Percentiles rank a stretch among this genome's conserved stretches.
Evolutionary conservation across 2,888 invertebrate species (phyloP).

Genomic region (Gonocerus acuteangulatus): DNA sequence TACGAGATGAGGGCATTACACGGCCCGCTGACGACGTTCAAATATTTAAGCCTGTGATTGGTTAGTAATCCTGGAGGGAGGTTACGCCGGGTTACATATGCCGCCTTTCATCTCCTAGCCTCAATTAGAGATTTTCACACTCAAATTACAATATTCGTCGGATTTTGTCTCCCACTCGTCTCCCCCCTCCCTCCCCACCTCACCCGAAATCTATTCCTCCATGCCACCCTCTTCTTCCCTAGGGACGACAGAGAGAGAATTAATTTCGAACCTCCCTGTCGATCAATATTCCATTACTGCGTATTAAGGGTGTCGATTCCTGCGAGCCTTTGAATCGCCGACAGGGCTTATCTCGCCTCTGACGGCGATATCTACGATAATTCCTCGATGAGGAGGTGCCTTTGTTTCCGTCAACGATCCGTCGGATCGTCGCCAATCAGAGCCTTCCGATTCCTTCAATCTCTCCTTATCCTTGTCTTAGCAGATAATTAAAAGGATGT

Average conservation of each 20-base stretch:
- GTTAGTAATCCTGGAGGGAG: slow-evolving; percentile 41
- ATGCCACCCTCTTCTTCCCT: background rate
- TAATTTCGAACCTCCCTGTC: slow-evolving; percentile 27
- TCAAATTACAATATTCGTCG: slow-evolving; percentile 24
- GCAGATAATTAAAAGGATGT: too few relatives aligned
- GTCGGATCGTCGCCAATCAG: too few relatives aligned
- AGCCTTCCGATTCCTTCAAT: too few relatives aligned
- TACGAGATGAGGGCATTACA: slow-evolving; percentile 20
- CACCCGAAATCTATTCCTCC: background rate
- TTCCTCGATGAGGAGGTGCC: too few relatives aligned
- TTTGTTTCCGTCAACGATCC: too few relatives aligned
- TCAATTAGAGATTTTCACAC: slow-evolving; percentile 20
- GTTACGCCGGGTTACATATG: slow-evolving; percentile 17
- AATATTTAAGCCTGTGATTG: slow-evolving; percentile 26
- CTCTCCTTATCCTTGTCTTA: too few relatives aligned
- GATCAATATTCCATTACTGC: background rate
- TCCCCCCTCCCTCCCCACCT: background rate
- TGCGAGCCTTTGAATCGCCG: background rate
- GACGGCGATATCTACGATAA: too few relatives aligned
- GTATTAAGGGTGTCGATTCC: background rate
- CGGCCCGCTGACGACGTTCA: slow-evolving; percentile 2
- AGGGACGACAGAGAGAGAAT: slow-evolving; percentile 35
- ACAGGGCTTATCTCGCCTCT: background rate
- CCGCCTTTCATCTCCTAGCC: slow-evolving; percentile 17
- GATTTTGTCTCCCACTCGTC: background rate